These are phyloP conservation scores for Ypsolopha scabrella DNA, from an alignment of 2,888 invertebrate genomes.

Conservation along the genomic window DNA sequence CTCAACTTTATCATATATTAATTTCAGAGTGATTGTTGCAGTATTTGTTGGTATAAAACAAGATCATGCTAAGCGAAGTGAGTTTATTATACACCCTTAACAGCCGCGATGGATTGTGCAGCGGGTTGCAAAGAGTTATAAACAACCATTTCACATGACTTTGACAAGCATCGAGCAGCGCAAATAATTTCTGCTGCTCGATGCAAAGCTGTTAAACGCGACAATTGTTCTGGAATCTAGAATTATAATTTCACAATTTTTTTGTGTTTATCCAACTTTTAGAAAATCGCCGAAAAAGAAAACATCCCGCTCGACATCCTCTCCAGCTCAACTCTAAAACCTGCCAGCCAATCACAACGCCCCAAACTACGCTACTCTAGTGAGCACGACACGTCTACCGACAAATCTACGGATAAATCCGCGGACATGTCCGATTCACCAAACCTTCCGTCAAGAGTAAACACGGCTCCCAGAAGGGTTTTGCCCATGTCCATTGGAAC, in stretches of 20 bases:
- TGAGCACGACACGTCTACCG: conserved; percentile 27
- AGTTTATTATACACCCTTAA: too few relatives aligned
- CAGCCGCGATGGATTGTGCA: too few relatives aligned
- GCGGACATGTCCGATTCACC: conserved; percentile 7
- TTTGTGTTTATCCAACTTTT: conserved; percentile 12
- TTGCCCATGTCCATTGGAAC: conserved; percentile 9
- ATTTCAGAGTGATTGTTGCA: too few relatives aligned
- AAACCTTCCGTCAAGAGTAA: conserved; percentile 32
- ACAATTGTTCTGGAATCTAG: neutral
- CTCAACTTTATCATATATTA: too few relatives aligned
- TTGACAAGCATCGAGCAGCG: too few relatives aligned
- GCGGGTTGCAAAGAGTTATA: too few relatives aligned
- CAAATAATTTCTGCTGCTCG: too few relatives aligned
- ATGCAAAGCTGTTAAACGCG: too few relatives aligned
- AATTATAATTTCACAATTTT: too few relatives aligned
- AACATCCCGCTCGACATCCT: conserved; percentile 38
- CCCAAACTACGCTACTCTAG: conserved; percentile 36
- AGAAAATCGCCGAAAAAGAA: conserved; percentile 52
- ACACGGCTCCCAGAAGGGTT: conserved; percentile 38
- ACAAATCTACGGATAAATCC: conserved; percentile 21
- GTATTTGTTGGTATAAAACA: too few relatives aligned
- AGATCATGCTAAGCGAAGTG: too few relatives aligned
- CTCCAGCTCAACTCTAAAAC: conserved; percentile 17
- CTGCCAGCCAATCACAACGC: conserved; percentile 18
- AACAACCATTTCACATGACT: too few relatives aligned